A percentile compares a stretch with the other conserved stretches of the same genome.
These are phyloP conservation scores for Chlorodrepanis virens DNA, from an alignment of 2,113 vertebrate genomes.

Conservation along the genomic window DNA sequence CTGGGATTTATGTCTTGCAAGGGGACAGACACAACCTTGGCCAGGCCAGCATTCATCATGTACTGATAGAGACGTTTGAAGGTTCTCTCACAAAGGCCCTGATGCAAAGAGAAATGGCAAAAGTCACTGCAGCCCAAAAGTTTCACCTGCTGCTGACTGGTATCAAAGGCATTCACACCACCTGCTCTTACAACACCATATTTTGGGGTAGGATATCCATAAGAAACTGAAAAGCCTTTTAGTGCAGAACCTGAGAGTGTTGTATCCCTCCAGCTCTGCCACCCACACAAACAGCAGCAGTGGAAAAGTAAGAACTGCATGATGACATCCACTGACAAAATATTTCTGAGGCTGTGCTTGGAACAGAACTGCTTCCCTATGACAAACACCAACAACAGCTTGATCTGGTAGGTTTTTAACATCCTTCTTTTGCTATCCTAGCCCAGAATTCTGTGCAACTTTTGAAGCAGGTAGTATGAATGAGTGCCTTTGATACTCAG, in stretches of 20 bases:
- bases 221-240: neutral
- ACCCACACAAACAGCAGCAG: neutral
- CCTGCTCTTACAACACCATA: neutral
- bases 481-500: neutral
- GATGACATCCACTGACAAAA: neutral
- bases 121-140: neutral
- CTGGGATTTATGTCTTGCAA: conserved; percentile 83
- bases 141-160: neutral
- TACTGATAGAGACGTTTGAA: conserved; percentile 87
- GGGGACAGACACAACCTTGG: conserved; percentile 77
- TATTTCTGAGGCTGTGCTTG: neutral
- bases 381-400: neutral
- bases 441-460: neutral
- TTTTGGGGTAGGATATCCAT: neutral
- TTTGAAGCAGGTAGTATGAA: neutral
- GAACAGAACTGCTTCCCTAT: neutral
- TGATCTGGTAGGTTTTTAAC: neutral
- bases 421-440: neutral
- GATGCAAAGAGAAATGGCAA: neutral
- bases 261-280: neutral
- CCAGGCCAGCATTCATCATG: conserved; percentile 84
- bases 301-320: neutral
- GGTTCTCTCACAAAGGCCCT: conserved; percentile 81
- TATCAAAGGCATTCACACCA: neutral
- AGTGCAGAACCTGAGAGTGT: neutral